Evolutionary conservation across 2,113 vertebrate genomes (phyloP), one percentile per base, ranked within the genome.

Genomic region (Myiopsitta monachus): DNA sequence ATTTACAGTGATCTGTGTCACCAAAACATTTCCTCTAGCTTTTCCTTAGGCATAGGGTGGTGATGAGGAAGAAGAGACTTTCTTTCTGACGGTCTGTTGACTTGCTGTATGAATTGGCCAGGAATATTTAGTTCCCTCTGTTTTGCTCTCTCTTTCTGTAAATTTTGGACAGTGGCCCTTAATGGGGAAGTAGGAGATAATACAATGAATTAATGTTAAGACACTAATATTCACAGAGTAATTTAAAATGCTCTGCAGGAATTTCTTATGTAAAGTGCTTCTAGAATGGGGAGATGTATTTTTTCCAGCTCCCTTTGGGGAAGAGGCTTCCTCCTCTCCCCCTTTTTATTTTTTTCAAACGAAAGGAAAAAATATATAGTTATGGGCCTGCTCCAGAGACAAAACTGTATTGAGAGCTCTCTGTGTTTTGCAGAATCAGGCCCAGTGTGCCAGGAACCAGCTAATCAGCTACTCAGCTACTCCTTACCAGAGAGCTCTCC

Each of bases 381-480:
- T 18, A 47, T 68, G 41, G 30, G 9, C 28, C 13, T 13, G 17
- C 21, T 59, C 27, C n/a, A 68, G 47, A 67, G 28, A 36, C 14
- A 72, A 68, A 73, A 54, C 9, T 4, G 9, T 39, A 9, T 9
- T 39, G 59, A 73, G 52, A 57, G 31, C 38, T 39, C 46, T 46
- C 41, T 49, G 54, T 6, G 4, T 82, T 86, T 86, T 39, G 68
- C 31, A 80, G 59, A 39, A 46, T 83, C 27, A 63, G 68, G 44
- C 33, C 88, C 52, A 31, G 23, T 9, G 43, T 73, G 54, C 44
- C 22, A 14, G 41, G 47, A 92, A 70, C 12, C 67, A 68, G n/a
- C 55, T 95, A 31, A 92, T 95, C 82, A 92, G 73, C 52, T 87
- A 24, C 63, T 95, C 82, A 92, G 73, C 52, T 87, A 24, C 63